These are phyloP conservation scores for Chaetops frenatus DNA, from an alignment of 2,113 vertebrate genomes.

Conservation along the genomic window DNA sequence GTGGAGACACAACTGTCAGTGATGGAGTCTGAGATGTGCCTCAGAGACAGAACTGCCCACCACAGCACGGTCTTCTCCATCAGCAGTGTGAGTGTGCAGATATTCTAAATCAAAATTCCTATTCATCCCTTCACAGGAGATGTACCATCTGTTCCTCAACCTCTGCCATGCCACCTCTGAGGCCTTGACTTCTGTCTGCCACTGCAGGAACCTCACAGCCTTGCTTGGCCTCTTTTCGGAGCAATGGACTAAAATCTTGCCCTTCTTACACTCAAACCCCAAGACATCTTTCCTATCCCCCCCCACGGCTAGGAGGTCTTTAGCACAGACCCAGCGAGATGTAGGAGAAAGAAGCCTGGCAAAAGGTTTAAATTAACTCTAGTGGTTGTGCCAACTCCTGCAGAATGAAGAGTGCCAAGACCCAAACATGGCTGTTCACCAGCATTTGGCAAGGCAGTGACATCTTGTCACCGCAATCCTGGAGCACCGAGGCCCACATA, in stretches of 20 bases:
- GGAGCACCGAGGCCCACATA: conserved; percentile 5
- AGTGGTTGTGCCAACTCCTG: conserved; percentile 31
- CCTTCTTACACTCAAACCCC: not conserved
- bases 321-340: not conserved
- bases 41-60: not conserved
- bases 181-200: not conserved
- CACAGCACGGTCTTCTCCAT: not conserved
- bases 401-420: not conserved
- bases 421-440: not conserved
- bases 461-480: not conserved
- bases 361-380: conserved; percentile 2
- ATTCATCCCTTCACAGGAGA: not conserved
- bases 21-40: not conserved
- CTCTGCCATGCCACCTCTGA: not conserved
- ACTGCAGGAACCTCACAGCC: not conserved
- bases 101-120: not conserved
- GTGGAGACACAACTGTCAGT: not conserved
- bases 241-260: not conserved
- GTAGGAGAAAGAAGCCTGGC: not conserved
- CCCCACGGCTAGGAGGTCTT: not conserved
- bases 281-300: not conserved
- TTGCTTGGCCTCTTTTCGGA: not conserved
- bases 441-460: conserved; percentile 9
- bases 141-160: not conserved
- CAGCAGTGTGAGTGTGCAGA: not conserved